Evolutionary conservation across 2,888 invertebrate genomes (phyloP), one percentile per base, ranked within the genome.

Genomic region (Temnothorax unifasciatus): DNA sequence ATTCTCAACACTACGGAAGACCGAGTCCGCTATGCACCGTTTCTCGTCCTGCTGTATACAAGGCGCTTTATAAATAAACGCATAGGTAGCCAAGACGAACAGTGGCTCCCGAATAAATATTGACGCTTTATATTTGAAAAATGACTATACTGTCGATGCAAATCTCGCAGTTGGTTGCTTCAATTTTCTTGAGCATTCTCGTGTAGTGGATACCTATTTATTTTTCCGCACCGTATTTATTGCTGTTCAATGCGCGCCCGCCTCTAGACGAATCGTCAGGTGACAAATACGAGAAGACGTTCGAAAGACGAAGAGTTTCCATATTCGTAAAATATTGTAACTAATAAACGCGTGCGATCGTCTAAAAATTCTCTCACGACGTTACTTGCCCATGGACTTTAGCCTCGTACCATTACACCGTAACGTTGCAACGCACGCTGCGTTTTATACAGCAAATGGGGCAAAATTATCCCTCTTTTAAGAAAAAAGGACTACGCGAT

Each of bases 181-280:
- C 77, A 71, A 77, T 77, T 77, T 77, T 77, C 77, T 54, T 29
- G 52, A 77, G 71, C 41, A 34, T 54, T 54, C 71, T 69, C 76
- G 25, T 52, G 52, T 9, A 69, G 25, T 41, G 29, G 15, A 5
- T 41, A 69, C 25, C 69, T 77, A 64, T 77, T 77, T 77, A 77
- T 77, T 41, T 77, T 77, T 54, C 52, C 52, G 25, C 18, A n/a
- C 25, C 38, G 25, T 71, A 66, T 47, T 29, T 64, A 69, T 69
- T n/a, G 77, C 71, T 50, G 41, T 52, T 69, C 52, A 29, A 68
- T 25, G 1, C n/a, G 1, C 25, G 11, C 69, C 52, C 41, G 41
- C 41, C 34, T 47, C 57, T 44, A 29, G 18, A 15, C 79, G 57
- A 73, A 29, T 3, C 18, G 25, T 41, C 18, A 9, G n/a, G 29